Evolutionary conservation across 1,140 invertebrate genomes (phyloP), one percentile per base, ranked within the genome.

Genomic region (Drosophila truncata): DNA sequence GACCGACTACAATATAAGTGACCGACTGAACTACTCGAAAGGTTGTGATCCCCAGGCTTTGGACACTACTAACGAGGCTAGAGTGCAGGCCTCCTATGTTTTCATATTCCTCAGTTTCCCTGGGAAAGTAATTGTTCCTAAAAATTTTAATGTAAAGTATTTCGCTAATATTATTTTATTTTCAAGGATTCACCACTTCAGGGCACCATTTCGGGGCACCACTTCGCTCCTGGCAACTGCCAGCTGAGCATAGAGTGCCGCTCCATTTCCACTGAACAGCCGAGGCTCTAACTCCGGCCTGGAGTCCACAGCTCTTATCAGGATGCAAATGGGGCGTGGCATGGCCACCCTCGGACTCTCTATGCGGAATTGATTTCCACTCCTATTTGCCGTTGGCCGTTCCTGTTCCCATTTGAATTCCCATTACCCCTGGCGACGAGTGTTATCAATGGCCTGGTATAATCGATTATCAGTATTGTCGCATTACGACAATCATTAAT

Each of bases 401-500:
- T 55, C 55, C 16, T 23, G 49, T 50, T 27, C 9, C 25, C 20
- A 25, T 31, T 50, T 4, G n/a, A 23, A 31, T 35, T 47, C n/a
- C 37, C 33, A 49, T 59, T 67, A 14, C 46, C 46, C 46, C n/a
- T 18, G 14, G 18, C 14, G n/a, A n/a, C 29, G 20, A 44, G 16
- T 31, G 20, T 60, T 73, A 71, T 71, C 66, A 71, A 37, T 47
- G 20, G 52, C 39, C 54, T 50, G 52, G 47, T 7, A 46, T 27
- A 57, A 31, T 71, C 64, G 63, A 31, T 25, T 58, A 67, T 71
- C 49, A 69, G 44, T 69, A 57, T 71, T 71, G 67, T 69, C 67
- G 49, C 64, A 29, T 35, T 70, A 57, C 67, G 65, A 20, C 61
- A 71, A 57, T 44, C 39, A 47, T 47, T 13, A 69, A 31, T 8